These are phyloP conservation scores for Paedocypris micromegethes DNA, from an alignment of 2,797 vertebrate genomes.

Conservation along the genomic window DNA sequence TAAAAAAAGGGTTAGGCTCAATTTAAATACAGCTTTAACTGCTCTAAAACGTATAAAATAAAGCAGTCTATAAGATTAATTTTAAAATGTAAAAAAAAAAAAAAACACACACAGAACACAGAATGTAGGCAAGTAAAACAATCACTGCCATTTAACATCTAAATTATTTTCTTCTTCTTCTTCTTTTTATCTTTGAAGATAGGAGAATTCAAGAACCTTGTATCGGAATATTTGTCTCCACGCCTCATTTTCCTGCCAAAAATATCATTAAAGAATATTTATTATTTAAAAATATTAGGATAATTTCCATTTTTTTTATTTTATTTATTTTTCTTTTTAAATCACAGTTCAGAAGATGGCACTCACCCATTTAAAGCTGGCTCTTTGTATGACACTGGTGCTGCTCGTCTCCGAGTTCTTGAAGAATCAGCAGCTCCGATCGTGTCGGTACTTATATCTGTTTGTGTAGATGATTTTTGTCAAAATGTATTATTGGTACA, in stretches of 20 bases:
- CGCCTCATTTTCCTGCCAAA: conserved; percentile 70
- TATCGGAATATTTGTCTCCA: conserved; percentile 66
- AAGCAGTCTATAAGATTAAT: conserved; percentile 11
- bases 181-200: conserved; percentile 59
- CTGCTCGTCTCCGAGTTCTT: conserved; percentile 48
- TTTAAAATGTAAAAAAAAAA: background rate
- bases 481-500: background rate
- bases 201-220: conserved; percentile 62
- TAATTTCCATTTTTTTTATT: background rate
- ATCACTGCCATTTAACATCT: conserved; percentile 1
- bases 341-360: background rate
- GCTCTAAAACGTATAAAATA: background rate
- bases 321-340: background rate
- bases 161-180: conserved; percentile 37
- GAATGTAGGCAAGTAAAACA: background rate
- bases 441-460: too few relatives aligned
- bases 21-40: background rate
- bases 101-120: background rate
- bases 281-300: background rate
- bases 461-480: background rate
- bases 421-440: conserved; percentile 12
- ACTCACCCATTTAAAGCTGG: conserved; percentile 63
- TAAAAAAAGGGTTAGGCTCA: too few relatives aligned
- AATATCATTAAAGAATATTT: background rate
- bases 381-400: conserved; percentile 65